These are phyloP conservation scores for Parasteatoda tepidariorum DNA, from an alignment of 1,140 invertebrate species.

Conservation along the genomic window DNA sequence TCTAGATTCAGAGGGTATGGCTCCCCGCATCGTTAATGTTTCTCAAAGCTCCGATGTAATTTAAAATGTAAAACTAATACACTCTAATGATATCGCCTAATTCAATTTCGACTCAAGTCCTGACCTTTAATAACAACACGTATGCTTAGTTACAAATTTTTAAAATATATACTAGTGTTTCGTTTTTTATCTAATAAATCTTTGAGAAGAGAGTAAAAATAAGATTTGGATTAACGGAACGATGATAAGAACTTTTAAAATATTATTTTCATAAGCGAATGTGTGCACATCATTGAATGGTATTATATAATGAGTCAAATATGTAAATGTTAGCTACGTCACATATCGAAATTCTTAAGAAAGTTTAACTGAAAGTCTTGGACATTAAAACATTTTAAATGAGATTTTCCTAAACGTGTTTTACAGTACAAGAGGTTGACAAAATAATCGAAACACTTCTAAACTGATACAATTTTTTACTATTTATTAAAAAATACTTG, in stretches of 20 bases:
- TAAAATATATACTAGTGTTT: background rate
- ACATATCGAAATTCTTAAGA: too few relatives aligned
- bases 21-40: constrained; percentile 4
- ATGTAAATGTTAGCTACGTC: too few relatives aligned
- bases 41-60: background rate
- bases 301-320: too few relatives aligned
- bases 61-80: constrained; percentile 11
- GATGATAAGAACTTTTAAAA: background rate
- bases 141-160: background rate
- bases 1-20: background rate
- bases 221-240: background rate
- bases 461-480: too few relatives aligned
- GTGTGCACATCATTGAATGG: too few relatives aligned
- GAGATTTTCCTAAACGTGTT: too few relatives aligned
- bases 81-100: background rate
- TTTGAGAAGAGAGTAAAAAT: background rate
- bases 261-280: background rate
- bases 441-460: too few relatives aligned
- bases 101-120: background rate
- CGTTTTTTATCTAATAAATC: too few relatives aligned
- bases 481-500: too few relatives aligned
- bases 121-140: background rate
- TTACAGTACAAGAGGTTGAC: too few relatives aligned
- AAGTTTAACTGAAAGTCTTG: too few relatives aligned
- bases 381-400: too few relatives aligned